A percentile compares a stretch with the other conserved stretches of the same genome.
phyloP scores from a whole-genome alignment of 2,888 invertebrate genomes.

The Polyommatus iphigenia region DNA sequence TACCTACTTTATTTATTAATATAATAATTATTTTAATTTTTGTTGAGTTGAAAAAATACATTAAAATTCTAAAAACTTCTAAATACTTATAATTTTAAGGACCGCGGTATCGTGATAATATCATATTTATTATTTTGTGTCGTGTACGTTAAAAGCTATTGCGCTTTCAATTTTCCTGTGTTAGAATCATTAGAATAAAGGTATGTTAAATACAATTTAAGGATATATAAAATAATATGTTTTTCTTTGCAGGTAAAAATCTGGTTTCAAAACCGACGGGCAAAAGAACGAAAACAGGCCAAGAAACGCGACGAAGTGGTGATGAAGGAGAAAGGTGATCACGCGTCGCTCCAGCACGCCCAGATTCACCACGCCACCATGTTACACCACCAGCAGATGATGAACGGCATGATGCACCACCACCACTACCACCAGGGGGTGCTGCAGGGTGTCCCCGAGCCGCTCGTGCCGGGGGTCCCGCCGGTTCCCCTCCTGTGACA shows the following conservation, averaged over 20 bases:
- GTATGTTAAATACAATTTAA: neutral
- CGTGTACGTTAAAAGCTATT: neutral
- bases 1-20: neutral
- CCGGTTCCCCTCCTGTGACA: conserved; percentile 78
- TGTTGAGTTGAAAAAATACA: neutral
- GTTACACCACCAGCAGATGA: conserved; percentile 78
- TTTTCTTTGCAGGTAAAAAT: conserved; percentile 82
- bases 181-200: neutral
- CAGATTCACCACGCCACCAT: conserved; percentile 77
- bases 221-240: neutral
- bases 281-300: conserved; percentile 93
- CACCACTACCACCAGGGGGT: conserved; percentile 77
- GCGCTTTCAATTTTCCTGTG: neutral
- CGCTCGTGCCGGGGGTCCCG: conserved; percentile 67
- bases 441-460: conserved; percentile 75
- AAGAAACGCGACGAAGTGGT: conserved; percentile 90
- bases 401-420: conserved; percentile 78
- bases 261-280: conserved; percentile 95
- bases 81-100: neutral
- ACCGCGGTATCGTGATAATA: neutral
- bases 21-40: neutral
- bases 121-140: neutral
- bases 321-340: conserved; percentile 81
- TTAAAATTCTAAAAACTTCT: neutral
- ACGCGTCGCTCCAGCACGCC: conserved; percentile 73